Evolutionary conservation across 2,113 vertebrate genomes (phyloP), one percentile per base, ranked within the genome.

Genomic region (Oncorhynchus mykiss): DNA sequence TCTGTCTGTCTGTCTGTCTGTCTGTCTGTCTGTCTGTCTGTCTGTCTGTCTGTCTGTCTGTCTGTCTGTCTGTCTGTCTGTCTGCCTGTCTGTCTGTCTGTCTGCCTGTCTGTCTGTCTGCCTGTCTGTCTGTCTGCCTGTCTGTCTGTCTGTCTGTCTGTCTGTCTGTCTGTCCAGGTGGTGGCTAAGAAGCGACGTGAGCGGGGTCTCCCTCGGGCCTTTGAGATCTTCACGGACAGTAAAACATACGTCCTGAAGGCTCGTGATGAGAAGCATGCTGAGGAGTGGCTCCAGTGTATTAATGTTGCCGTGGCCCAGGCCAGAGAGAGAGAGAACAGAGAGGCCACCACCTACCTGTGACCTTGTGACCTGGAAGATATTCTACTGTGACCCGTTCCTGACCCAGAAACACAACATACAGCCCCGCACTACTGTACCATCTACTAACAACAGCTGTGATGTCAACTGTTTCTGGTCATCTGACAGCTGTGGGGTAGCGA

Each of bases 221-320:
- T 99, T 1, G 96, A 99, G 92, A 98, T 99, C 90, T 99, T 99
- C 90, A 97, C 97, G 0, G 96, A 96, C 70, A 95, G 84, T 74
- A 96, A 96, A 84, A 96, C 88, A 0, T 98, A 97, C 0, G 94
- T 99, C 69, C 88, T 99, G 88, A 99, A 98, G 86, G 98, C 97
- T 70, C 93, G 95, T 83, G 96, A 99, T 0, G 92, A 97, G 91
- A 95, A 93, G 84, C 93, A 95, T 0, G 92, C 97, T 0, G 95
- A 97, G 85, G 93, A 98, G 70, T 99, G 98, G 98, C 95, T 99
- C 67, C 96, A 97, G 91, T 99, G 96, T 91, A 94, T 99, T 91
- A 97, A 91, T 1, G 95, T 99, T n/a, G 98, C 97, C 0, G 93
- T 99, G 2, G 98, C 96, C 0, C 96, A 96, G 88, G 98, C 95